These are phyloP conservation scores for Eupithecia pulchellata DNA, from an alignment of 2,888 invertebrate species.

Conservation along the genomic window DNA sequence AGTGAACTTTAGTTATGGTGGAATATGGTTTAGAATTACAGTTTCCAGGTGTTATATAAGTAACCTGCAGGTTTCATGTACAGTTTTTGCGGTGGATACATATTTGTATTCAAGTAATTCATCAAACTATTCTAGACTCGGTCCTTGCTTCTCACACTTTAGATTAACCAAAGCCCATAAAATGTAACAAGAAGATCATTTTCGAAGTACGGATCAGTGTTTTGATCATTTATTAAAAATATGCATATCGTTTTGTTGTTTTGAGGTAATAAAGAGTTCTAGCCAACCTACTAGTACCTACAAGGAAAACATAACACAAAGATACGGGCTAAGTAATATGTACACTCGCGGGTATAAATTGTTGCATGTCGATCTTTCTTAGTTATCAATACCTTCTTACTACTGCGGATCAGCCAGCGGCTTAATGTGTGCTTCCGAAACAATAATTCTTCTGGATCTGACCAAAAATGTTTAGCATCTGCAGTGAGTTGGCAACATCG, in stretches of 20 bases:
- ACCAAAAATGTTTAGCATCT: background rate
- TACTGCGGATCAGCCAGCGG: no score
- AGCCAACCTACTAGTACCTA: no score
- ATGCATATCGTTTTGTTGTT: background rate
- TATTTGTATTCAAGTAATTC: background rate
- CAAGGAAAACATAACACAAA: no score
- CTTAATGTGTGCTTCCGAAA: background rate
- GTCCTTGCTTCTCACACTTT: background rate
- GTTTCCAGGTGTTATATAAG: background rate
- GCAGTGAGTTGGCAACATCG: background rate
- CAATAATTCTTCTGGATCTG: background rate
- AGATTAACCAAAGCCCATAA: background rate
- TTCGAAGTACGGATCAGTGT: background rate
- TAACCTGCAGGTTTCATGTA: background rate
- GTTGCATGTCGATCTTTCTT: no score
- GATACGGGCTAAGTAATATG: no score
- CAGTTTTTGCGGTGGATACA: background rate
- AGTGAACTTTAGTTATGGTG: background rate
- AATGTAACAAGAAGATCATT: background rate
- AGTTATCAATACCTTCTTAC: no score
- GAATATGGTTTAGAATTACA: background rate
- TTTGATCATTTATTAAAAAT: background rate
- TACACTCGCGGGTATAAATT: no score
- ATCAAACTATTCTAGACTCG: background rate
- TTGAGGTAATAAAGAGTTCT: background rate